Base-by-base conservation (phyloP, 2,797 vertebrate genomes). In the Gobionotothen gibberifrons region DNA sequence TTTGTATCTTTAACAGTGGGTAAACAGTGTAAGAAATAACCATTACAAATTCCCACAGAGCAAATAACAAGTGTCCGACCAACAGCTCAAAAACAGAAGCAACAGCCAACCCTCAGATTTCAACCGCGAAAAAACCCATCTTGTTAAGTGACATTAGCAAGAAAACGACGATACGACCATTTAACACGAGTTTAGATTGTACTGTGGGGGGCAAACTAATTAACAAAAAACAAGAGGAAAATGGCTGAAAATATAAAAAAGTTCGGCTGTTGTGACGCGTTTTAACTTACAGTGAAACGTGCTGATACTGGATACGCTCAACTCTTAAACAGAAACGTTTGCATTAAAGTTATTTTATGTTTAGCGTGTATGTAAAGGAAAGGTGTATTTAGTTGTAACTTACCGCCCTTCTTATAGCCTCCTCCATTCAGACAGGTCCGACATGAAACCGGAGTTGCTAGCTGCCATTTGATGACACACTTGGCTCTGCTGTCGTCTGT, bases 341-440 rank as follows among this genome's bases (percentile, higher is more conserved):
- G 26, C 8, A 51, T 40, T 39, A 21, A 13, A 2, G 3, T 8
- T 3, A 21, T 13, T 32, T 17, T 36, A 7, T 3, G 3, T 55
- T 19, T 9, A 3, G 10, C 3, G 19, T 16, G 32, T 36, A 36
- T 36, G 32, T 9, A 29, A 14, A 17, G 5, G 4, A 52, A 36
- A 26, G 1, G 0, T 43, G 19, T 2, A 12, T 49, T n/a, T 2
- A 3, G 9, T 8, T n/a, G 0, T 21, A 56, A 70, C 83, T 14
- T 69, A 86, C 87, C 76, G 22, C 12, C 9, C 22, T 6, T 9
- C 39, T 72, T 21, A 69, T 8, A 17, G 26, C 59, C 10, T 66
- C 43, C 65, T 88, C 82, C 87, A 87, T 90, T 32, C 78, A 87
- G 48, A 54, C 47, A 9, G 16, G 16, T 48, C 32, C 40, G 17